These are phyloP conservation scores for Notothenia rossii DNA, from an alignment of 2,113 vertebrate genomes.

Conservation along the genomic window DNA sequence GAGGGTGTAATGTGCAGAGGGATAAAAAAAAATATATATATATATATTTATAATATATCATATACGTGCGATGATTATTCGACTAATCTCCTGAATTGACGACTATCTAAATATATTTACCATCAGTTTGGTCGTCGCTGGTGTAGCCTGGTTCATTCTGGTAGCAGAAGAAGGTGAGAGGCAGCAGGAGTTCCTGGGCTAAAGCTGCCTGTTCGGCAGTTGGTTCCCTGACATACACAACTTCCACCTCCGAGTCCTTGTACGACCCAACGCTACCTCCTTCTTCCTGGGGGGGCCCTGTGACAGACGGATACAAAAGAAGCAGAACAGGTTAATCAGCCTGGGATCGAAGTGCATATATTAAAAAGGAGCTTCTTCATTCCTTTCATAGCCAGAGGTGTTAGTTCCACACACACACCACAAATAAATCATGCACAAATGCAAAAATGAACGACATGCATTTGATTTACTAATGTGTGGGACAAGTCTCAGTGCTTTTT, in stretches of 20 bases:
- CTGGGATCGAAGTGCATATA: background rate
- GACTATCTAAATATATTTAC: constrained; percentile 38
- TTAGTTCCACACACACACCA: constrained; percentile 60
- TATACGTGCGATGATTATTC: too few relatives aligned
- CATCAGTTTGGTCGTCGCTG: constrained; percentile 90
- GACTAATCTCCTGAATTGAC: too few relatives aligned
- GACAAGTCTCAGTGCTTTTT: constrained; percentile 5
- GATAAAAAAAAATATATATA: too few relatives aligned
- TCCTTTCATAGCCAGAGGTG: constrained; percentile 23
- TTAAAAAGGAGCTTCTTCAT: constrained; percentile 1
- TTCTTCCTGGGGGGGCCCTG: constrained; percentile 55
- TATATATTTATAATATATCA: too few relatives aligned
- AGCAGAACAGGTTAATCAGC: constrained; percentile 7
- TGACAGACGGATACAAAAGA: constrained; percentile 26
- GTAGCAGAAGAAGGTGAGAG: constrained; percentile 96
- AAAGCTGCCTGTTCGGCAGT: constrained; percentile 90
- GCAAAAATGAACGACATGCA: constrained; percentile 61
- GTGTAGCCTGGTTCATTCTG: constrained; percentile 91
- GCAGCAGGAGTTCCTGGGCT: constrained; percentile 88
- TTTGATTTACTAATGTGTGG: constrained; percentile 28
- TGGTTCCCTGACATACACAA: constrained; percentile 91
- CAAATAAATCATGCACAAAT: constrained; percentile 50
- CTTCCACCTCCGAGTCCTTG: constrained; percentile 82
- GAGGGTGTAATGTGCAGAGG: too few relatives aligned
- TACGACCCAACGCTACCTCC: background rate